Conservation (phyloP, 2,113 vertebrate genomes). For the Amblyornis subalaris region DNA sequence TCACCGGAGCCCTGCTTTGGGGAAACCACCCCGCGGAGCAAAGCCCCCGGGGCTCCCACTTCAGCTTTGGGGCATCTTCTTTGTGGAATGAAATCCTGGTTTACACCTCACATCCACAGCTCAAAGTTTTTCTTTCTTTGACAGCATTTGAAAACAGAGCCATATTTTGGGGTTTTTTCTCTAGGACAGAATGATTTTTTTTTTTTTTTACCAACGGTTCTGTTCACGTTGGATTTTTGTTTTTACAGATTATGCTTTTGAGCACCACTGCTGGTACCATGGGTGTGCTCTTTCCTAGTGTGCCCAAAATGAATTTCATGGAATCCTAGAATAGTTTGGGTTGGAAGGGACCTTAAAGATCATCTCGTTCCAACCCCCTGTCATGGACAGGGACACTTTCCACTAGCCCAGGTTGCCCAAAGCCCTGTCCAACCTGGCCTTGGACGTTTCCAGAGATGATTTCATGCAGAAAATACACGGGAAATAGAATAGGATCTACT, state of each 20-base stretch:
- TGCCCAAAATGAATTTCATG: not conserved
- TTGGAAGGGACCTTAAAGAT: not conserved
- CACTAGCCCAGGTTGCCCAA: not conserved
- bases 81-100: fast-evolving
- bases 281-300: not conserved
- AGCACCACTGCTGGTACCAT: not conserved
- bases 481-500: not conserved
- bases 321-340: not conserved
- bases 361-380: not conserved
- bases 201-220: not conserved
- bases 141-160: fast-evolving
- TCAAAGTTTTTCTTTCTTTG: not conserved
- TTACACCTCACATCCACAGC: fast-evolving
- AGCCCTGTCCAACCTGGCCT: not conserved
- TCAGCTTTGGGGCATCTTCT: not conserved
- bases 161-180: fast-evolving
- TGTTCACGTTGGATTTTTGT: fast-evolving
- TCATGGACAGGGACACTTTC: not conserved
- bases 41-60: not conserved
- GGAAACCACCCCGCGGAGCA: fast-evolving
- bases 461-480: not conserved
- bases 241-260: not conserved
- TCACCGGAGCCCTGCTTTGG: fast-evolving
- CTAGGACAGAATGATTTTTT: not conserved
- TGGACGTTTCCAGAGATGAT: not conserved